Base-by-base conservation (phyloP, 2,888 invertebrate species). In the Agrochola macilenta region DNA sequence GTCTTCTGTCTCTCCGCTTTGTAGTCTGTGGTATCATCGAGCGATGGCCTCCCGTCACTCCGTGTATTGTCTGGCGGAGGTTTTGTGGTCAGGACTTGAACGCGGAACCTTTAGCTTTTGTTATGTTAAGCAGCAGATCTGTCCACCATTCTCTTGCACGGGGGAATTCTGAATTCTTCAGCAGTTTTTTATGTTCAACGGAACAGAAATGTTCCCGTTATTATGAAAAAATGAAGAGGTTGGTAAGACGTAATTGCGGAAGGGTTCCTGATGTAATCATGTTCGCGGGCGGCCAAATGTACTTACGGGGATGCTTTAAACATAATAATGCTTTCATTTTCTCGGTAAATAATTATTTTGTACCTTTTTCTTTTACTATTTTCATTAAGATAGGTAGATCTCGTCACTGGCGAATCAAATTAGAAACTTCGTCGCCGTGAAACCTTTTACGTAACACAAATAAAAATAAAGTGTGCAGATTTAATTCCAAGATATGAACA, bases 51-150 rank as follows among this genome's bases (percentile, higher is more conserved):
- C 69, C 80, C 75, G 79, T 72, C 83, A 78, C 75, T 82, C 74
- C 68, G 26, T 39, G 72, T 75, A 81, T 88, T 88, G 86, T 87
- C 78, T 66, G 35, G 63, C 76, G 64, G 61, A 74, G 77, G 75
- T 81, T 66, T 72, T 70, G 84, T 69, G 76, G 71, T 49, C 72
- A 65, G 81, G 69, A 70, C 68, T 71, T 69, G 83, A 83, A 52
- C 72, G 58, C 60, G 30, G 64, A 79, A 74, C 75, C 81, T 76
- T 86, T 79, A 71, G 70, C 88, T 88, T 85, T 87, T 87, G 87
- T 87, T 82, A 88, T 87, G 87, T 66, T 87, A 88, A 87, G 65
- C 76, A 79, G 87, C 74, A 88, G 84, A 78, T 84, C 78, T 86
- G 79, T 80, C 79, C 84, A 77, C 73, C 68, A 78, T 78, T 83